phyloP scores from a whole-genome alignment of 1,140 invertebrate genomes.

The Drosophila santomea region DNA sequence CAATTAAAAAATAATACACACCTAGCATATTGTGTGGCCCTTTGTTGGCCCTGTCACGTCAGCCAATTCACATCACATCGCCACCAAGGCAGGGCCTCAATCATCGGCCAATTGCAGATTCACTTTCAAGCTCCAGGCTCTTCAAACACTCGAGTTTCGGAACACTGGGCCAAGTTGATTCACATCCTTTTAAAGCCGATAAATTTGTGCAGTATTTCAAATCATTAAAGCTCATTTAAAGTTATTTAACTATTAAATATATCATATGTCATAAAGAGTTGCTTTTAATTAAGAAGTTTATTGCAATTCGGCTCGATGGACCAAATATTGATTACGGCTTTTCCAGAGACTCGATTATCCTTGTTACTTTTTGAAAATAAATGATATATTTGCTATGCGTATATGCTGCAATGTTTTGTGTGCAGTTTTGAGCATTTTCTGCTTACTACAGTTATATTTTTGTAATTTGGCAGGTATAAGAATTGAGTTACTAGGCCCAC shows the following conservation, averaged over 20 bases:
- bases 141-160: not conserved
- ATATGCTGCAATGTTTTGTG: too few relatives aligned
- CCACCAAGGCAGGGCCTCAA: conserved; percentile 18
- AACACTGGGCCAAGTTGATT: not conserved
- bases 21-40: conserved; percentile 9
- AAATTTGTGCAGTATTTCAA: not conserved
- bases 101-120: conserved; percentile 19
- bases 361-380: too few relatives aligned
- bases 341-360: too few relatives aligned
- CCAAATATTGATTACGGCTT: too few relatives aligned
- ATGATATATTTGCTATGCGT: too few relatives aligned
- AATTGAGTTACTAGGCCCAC: not conserved
- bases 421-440: too few relatives aligned
- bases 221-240: too few relatives aligned
- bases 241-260: not conserved
- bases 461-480: not conserved
- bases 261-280: too few relatives aligned
- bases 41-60: conserved; percentile 27
- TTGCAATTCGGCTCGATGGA: too few relatives aligned
- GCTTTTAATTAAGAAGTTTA: not conserved
- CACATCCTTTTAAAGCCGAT: too few relatives aligned
- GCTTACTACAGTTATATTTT: too few relatives aligned
- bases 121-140: not conserved
- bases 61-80: conserved; percentile 14
- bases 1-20: conserved; percentile 38